phyloP scores from a whole-genome alignment of 1,140 invertebrate genomes.

The Hycleus phaleratus region DNA sequence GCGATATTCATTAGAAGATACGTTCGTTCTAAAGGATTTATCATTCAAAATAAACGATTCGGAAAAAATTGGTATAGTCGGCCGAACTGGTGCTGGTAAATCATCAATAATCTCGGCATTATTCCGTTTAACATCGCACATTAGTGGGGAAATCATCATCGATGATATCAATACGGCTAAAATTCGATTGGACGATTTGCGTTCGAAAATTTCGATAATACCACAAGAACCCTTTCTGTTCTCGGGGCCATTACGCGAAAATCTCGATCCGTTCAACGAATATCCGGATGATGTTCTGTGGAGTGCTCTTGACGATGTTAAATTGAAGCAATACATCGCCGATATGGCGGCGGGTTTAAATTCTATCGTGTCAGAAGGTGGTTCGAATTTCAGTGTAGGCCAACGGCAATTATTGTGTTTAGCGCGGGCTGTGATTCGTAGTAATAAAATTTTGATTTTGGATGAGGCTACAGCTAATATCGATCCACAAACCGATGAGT shows the following conservation, averaged over 20 bases:
- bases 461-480: slow-evolving; percentile 54
- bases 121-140: slow-evolving; percentile 54
- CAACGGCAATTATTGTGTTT: slow-evolving; percentile 54
- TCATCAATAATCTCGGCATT: slow-evolving; percentile 68
- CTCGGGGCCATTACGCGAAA: slow-evolving; percentile 67
- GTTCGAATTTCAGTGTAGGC: slow-evolving; percentile 48
- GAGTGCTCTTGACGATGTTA: slow-evolving; percentile 55
- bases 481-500: slow-evolving; percentile 49
- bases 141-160: slow-evolving; percentile 63
- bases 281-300: slow-evolving; percentile 58
- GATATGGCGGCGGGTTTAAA: slow-evolving; percentile 51
- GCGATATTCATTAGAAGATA: slow-evolving; percentile 41
- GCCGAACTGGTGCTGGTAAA: slow-evolving; percentile 77
- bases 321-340: slow-evolving; percentile 37
- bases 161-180: slow-evolving; percentile 59
- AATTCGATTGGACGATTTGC: slow-evolving; percentile 59
- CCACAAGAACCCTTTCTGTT: slow-evolving; percentile 82
- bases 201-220: slow-evolving; percentile 71
- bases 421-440: slow-evolving; percentile 56
- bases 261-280: slow-evolving; percentile 76
- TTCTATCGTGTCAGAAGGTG: slow-evolving; percentile 46
- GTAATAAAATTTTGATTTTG: slow-evolving; percentile 48
- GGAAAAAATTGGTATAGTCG: slow-evolving; percentile 67
- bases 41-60: slow-evolving; percentile 45
- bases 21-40: slow-evolving; percentile 48